Base-by-base conservation (phyloP, 2,888 invertebrate genomes). In the Perithous albicinctus region DNA sequence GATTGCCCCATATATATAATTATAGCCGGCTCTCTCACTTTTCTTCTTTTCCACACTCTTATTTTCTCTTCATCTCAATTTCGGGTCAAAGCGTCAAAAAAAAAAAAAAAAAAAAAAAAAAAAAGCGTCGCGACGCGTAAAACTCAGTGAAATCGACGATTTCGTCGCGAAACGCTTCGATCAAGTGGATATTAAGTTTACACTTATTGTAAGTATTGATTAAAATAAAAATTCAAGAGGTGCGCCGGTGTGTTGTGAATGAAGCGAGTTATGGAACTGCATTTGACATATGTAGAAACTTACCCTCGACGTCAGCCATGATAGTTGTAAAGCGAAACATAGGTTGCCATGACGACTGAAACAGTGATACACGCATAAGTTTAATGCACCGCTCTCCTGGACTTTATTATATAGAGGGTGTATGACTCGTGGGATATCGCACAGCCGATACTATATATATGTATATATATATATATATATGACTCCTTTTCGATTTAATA, bases 261-360 rank as follows among this genome's bases (percentile, higher is more conserved):
- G 59, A 61, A 41, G 41, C 15, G 70, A 70, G 59, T 67, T 67
- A 82, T 51, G n/a, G 64, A 54, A 78, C 69, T 15, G 69, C 67
- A 81, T 85, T 81, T 88, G 86, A 87, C 87, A 78, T 78, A 84
- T 87, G 85, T 76, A 86, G 63, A 80, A 85, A 90, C 91, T 91
- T 89, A 91, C 91, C 91, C 87, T 90, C 89, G 64, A 79, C 85
- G 86, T 90, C 90, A 83, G 91, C 91, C 91, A 92, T 92, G 89
- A 90, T 88, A 86, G 89, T 91, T 89, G 89, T 88, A 86, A 84
- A 69, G 80, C 78, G 79, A 85, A 85, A 84, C 84, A 88, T 74
- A 87, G 84, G 89, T 91, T 85, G 85, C 84, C 86, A 91, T 91
- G 87, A 86, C 85, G 84, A 91, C 88, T 7, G n/a, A 5, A 51